Base-by-base conservation (phyloP, 2,888 invertebrate species). In the Syrista parreyssii region DNA sequence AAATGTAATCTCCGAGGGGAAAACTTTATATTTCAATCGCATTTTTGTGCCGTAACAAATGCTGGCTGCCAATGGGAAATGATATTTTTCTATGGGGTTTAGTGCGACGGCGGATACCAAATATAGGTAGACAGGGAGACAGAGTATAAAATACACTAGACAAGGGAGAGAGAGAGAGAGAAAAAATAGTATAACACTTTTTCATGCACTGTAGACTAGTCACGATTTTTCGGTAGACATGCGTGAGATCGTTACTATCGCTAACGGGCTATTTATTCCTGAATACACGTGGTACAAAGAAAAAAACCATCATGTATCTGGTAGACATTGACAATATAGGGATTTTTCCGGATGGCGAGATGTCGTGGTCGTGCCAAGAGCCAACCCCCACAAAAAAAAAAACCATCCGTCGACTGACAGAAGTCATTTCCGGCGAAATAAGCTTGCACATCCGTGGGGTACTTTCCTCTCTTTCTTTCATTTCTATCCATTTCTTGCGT, bases 1-100 rank as follows among this genome's bases (percentile, higher is more conserved):
- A 89, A 89, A 89, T 88, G 88, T 85, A 88, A 89, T 89, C 86
- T 83, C 71, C 76, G 71, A 79, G 72, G 78, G 71, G 75, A 81
- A 84, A 87, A 87, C 81, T 87, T 87, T 81, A 84, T 82, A 83
- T 86, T 86, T 86, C 87, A 84, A 86, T 87, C 84, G 84, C 78
- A 80, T 80, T 82, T 82, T 23, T 55, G 55, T 55, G 78, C 78
- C 76, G 80, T 83, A 83, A 85, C 85, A 83, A 86, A 86, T 82
- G 84, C 76, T 78, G 73, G 72, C 33, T 76, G 35, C 73, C 78
- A 77, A 76, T 75, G 77, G 79, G 77, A 80, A 82, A 81, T 78
- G 73, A 83, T 80, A 80, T 83, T 78, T 77, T 33, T 68, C 32
- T 30, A 55, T 0, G 55, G 55, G 23, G 23, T 9, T 55, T 55